Base-by-base conservation (phyloP, 2,888 invertebrate species). In the Microctonus aethiopoides region DNA sequence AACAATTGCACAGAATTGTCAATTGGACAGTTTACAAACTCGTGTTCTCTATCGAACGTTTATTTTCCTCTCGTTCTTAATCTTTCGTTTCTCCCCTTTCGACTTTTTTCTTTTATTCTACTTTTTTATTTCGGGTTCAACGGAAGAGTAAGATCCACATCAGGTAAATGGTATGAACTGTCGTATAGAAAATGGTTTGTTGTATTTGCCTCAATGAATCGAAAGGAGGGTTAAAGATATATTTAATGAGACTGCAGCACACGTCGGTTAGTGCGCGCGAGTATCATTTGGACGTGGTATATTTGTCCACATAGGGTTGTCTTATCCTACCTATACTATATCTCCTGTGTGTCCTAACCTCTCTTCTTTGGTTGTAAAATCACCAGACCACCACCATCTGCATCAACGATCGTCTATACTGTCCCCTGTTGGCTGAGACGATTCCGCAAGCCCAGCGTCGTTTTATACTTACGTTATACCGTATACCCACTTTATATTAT, bases 281-380 rank as follows among this genome's bases (percentile, higher is more conserved):
- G 56, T 29, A 39, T 51, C 70, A 75, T 68, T 75, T 67, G 68
- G 63, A 70, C 72, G 75, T 56, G 34, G 65, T 56, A 22, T 77
- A 77, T 78, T 78, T 77, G 78, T 77, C 78, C 76, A 76, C 74
- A 72, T 70, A 66, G 51, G 61, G 73, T 74, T 76, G 77, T 75
- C 76, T 73, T 72, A 74, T 73, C 69, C 66, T 61, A 52, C 36
- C 66, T 57, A 7, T n/a, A 5, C 46, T 16, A 46, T n/a, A 46
- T 16, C 16, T n/a, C 9, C 1, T 16, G 16, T 46, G 16, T 46
- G 2, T 36, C 66, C 63, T 70, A 68, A 63, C 70, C 52, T 69
- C 67, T 72, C 73, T 6, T 46, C 46, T 5, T n/a, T 16, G 1
- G 0, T n/a, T 6, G 16, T 46, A 16, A 46, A 46, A 16, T 46